These are phyloP conservation scores for Acronicta aceris DNA, from an alignment of 2,888 invertebrate genomes.

Conservation along the genomic window DNA sequence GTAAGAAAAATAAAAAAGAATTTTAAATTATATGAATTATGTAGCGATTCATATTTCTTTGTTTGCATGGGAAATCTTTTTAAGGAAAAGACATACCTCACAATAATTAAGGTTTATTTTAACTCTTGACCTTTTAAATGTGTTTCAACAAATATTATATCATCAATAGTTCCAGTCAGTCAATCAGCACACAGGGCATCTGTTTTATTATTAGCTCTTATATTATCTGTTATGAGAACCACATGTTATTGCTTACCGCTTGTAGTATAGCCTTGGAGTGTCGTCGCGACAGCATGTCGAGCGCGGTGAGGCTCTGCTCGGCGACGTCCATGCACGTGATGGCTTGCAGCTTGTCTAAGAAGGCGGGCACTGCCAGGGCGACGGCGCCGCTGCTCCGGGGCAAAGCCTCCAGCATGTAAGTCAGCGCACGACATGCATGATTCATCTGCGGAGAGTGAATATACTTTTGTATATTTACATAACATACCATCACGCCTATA, in stretches of 20 bases:
- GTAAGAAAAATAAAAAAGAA: too few relatives aligned
- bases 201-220: not conserved
- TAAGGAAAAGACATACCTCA: too few relatives aligned
- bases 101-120: too few relatives aligned
- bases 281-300: conserved; percentile 98
- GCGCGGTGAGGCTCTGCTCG: conserved; percentile 98
- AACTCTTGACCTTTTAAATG: too few relatives aligned
- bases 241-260: conserved; percentile 90
- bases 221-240: not conserved
- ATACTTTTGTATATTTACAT: not conserved
- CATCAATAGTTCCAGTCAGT: too few relatives aligned
- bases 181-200: not conserved
- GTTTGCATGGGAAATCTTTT: too few relatives aligned
- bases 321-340: conserved; percentile 99
- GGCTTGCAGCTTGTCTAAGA: conserved; percentile 98
- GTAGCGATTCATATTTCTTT: too few relatives aligned
- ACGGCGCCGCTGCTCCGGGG: conserved; percentile 98
- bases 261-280: conserved; percentile 99
- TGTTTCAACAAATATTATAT: too few relatives aligned
- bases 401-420: conserved; percentile 99
- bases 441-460: conserved; percentile 94
- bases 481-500: too few relatives aligned
- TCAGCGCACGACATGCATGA: conserved; percentile 98
- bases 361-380: conserved; percentile 98
- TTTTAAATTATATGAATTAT: too few relatives aligned